Evolutionary conservation across 2,888 invertebrate genomes (phyloP), one percentile per base, ranked within the genome.

Genomic region (Epicampocera succincta): DNA sequence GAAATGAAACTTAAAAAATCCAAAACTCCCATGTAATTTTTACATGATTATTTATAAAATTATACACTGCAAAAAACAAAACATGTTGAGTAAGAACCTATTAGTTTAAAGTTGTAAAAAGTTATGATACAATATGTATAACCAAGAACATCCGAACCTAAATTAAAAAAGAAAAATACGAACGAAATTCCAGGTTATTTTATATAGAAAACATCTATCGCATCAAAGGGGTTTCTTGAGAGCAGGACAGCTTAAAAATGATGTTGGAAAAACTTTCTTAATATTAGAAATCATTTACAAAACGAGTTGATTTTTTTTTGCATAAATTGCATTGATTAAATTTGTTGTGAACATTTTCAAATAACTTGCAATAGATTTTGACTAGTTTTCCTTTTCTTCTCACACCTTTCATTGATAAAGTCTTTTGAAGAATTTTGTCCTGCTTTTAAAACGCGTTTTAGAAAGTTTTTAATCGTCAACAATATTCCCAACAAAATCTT

Each of bases 1-100:
- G 13, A 63, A 60, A 72, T 19, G 42, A 75, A 65, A 63, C 2
- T 42, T 60, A 15, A 56, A 65, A 29, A 40, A 71, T 54, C 75
- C 46, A 72, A 44, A 72, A 79, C 60, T 73, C 44, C 69, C 83
- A 75, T 81, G 83, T 80, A 80, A 80, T 81, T 81, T 77, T 77
- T 80, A 78, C 77, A 80, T 83, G 76, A 83, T 75, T 80, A 81
- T 80, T 77, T 80, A 83, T 73, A 72, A 33, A 74, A 73, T 60
- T 66, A 79, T 63, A 54, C 68, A 77, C 77, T 72, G 40, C 29
- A 25, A 72, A 60, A 69, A 50, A 50, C 1, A 60, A 17, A 46
- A 15, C 12, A 15, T 46, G 38, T 19, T 29, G 63, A 52, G 54
- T n/a, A 38, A 54, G 46, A 68, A 68, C 12, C 17, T 50, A 75